Percentiles rank a stretch among this genome's conserved stretches.
phyloP scores from a whole-genome alignment of 2,113 vertebrate genomes.

The Eretmochelys imbricata region DNA sequence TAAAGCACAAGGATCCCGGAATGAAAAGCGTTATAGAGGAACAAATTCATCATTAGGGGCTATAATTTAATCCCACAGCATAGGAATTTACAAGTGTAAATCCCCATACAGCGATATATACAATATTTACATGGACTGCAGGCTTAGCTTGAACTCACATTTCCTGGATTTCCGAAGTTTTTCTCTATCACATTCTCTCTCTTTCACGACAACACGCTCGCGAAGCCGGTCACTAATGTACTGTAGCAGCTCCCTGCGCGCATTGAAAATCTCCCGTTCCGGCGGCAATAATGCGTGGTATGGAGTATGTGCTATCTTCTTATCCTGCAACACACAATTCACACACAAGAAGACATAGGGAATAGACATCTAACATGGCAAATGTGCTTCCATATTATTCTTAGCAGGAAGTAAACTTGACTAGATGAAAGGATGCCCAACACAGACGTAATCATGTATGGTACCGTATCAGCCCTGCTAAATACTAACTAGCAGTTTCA shows the following conservation, averaged over 20 bases:
- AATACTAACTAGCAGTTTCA: neutral
- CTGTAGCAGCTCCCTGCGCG: slow-evolving; percentile 76
- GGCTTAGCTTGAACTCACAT: slow-evolving; percentile 3
- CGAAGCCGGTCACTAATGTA: slow-evolving; percentile 79
- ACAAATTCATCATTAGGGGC: neutral
- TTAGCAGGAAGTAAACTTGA: neutral
- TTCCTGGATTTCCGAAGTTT: slow-evolving; percentile 46
- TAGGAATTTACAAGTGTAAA: neutral
- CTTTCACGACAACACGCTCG: slow-evolving; percentile 1
- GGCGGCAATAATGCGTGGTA: slow-evolving; percentile 76
- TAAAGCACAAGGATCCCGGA: neutral
- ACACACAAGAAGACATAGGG: neutral
- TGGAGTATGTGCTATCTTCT: slow-evolving; percentile 78
- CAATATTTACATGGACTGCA: neutral
- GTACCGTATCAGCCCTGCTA: neutral
- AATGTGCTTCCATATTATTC: neutral
- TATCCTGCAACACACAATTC: slow-evolving; percentile 72
- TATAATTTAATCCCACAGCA: neutral
- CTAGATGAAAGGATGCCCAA: neutral
- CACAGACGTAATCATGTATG: neutral
- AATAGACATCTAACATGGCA: neutral
- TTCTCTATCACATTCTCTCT: slow-evolving; percentile 58
- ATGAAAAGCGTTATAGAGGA: neutral
- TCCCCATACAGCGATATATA: neutral
- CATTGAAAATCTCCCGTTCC: slow-evolving; percentile 75